These are phyloP conservation scores for Corythornis vintsioides DNA, from an alignment of 2,113 vertebrate genomes.

Conservation along the genomic window DNA sequence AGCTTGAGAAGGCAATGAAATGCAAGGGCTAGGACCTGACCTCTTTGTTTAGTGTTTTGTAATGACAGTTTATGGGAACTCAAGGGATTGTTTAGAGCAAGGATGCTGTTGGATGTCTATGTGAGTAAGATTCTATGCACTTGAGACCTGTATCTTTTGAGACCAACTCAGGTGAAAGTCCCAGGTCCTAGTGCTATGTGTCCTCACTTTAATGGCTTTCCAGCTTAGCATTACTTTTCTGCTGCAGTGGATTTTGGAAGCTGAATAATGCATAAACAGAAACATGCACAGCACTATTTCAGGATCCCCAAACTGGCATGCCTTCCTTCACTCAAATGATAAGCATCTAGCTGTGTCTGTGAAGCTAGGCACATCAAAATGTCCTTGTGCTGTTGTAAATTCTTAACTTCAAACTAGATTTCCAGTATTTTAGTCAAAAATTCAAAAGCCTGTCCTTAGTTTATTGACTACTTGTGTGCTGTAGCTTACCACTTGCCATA, in stretches of 20 bases:
- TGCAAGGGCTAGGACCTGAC: neutral
- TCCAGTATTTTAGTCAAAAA: neutral
- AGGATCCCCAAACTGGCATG: neutral
- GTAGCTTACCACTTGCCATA: neutral
- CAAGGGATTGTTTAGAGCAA: neutral
- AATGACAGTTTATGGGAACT: neutral
- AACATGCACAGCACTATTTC: neutral
- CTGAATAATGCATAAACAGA: slow-evolving; percentile 14
- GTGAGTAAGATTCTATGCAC: neutral
- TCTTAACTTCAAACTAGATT: slow-evolving; percentile 8
- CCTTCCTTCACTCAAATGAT: neutral
- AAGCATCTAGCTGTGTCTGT: neutral
- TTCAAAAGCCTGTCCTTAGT: neutral
- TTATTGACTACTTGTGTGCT: neutral
- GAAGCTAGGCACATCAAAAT: neutral
- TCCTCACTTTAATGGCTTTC: neutral
- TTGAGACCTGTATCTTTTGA: neutral
- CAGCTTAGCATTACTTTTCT: neutral
- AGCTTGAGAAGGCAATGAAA: neutral
- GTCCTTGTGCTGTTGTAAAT: neutral
- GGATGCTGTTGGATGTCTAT: neutral
- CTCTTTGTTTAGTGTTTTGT: neutral
- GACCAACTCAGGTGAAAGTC: neutral
- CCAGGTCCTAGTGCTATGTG: neutral
- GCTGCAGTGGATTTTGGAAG: neutral